Base-by-base conservation (phyloP, 1,140 invertebrate species). In the Drosophila lacteicornis region DNA sequence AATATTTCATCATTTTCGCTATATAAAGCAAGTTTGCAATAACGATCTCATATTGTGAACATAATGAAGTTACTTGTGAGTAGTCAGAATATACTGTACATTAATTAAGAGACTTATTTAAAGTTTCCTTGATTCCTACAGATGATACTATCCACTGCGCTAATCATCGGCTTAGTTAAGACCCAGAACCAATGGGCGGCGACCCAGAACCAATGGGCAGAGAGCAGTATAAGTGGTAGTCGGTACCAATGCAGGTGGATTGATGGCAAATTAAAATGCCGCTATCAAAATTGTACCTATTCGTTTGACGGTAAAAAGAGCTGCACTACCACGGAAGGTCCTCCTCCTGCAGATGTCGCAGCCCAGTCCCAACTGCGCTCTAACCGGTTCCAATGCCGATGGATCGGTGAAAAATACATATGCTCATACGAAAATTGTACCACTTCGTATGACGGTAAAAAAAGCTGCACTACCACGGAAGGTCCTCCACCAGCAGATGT, bases 31-130 rank as follows among this genome's bases (percentile, higher is more conserved):
- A 15, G 53, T 15, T 56, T 3, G 36, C 13, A 38, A 38, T 13
- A 9, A 15, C 15, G 17, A 11, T 22, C 19, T 6, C 4, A 25
- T 11, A 56, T 9, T 56, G 2, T n/a, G 4, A 25, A 2, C 8
- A 40, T 0, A n/a, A 56, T 56, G 53, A 56, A 56, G 53, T 22
- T 56, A 40, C 53, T 40, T 1, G 53, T 56, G n/a, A 40, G 40
- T n/a, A n/a, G 33, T 56, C 8, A 15, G 7, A 38, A 15, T 7
- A 38, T 8, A 15, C 7, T 22, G 17, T 9, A 55, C 9, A 22
- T 15, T 15, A n/a, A 36, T n/a, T 22, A 11, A 0, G 15, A 11
- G 0, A 56, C 15, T 3, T 40, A n/a, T 38, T 22, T 1, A 22
- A 0, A 0, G 0, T 2, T 38, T 15, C 12, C 2, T 11, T 15